phyloP scores from a whole-genome alignment of 2,888 invertebrate species.

The Euzophera pinguis region DNA sequence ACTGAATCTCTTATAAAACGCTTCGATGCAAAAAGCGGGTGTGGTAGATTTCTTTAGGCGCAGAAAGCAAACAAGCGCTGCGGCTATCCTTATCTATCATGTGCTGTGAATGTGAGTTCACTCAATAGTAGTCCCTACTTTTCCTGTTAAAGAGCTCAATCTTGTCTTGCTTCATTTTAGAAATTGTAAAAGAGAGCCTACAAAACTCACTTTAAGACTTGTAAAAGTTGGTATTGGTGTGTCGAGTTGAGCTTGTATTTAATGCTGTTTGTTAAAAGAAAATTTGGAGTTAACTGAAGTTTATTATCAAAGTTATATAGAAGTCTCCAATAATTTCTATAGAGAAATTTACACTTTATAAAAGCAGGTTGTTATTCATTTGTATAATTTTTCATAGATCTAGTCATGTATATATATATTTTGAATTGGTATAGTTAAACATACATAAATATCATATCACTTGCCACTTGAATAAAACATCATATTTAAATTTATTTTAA shows the following conservation, averaged over 20 bases:
- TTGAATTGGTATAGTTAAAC: slow-evolving; percentile 31
- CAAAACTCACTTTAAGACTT: slow-evolving; percentile 3
- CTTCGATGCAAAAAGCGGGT: too few relatives aligned
- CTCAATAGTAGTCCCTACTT: too few relatives aligned
- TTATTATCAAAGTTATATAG: slow-evolving; percentile 3
- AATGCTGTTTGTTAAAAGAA: slow-evolving; percentile 49
- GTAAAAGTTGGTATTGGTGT: slow-evolving; percentile 40
- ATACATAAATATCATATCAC: slow-evolving; percentile 78
- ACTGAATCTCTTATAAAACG: too few relatives aligned
- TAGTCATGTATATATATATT: slow-evolving; percentile 37
- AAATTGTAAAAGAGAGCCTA: slow-evolving; percentile 3
- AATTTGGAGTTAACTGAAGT: neutral
- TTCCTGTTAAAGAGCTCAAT: too few relatives aligned
- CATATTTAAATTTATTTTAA: slow-evolving; percentile 60
- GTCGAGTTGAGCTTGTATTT: slow-evolving; percentile 50
- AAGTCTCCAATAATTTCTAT: slow-evolving; percentile 1
- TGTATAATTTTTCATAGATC: slow-evolving; percentile 33
- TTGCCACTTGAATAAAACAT: slow-evolving; percentile 73
- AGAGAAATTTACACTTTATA: slow-evolving; percentile 1
- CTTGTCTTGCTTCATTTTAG: slow-evolving; percentile 3
- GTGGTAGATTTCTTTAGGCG: too few relatives aligned
- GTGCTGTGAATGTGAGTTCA: too few relatives aligned
- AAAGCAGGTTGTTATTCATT: slow-evolving; percentile 6
- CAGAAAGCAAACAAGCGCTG: too few relatives aligned
- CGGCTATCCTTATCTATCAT: too few relatives aligned